Evolutionary conservation across 2,888 invertebrate species (phyloP), one percentile per base, ranked within the genome.

Genomic region (Netelia melanura): DNA sequence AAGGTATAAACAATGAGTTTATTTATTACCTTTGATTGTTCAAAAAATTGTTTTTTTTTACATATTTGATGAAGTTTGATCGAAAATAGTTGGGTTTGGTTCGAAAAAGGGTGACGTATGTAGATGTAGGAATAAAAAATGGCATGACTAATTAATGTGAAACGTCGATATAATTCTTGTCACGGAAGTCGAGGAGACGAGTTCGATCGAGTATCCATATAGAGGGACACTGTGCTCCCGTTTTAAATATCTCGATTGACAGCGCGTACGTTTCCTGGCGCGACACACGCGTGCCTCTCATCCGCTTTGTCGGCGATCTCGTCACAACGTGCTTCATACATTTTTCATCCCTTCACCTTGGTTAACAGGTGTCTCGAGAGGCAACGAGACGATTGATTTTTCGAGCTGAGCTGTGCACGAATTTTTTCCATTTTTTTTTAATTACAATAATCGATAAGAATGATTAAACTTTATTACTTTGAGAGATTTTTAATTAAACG

Each of bases 301-400:
- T 25, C 67, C 62, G 62, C 56, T 84, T 84, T 77, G 72, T 68
- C 76, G 74, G 21, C 62, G 65, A 70, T 77, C 62, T 68, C 72
- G 71, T 65, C 81, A 76, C 44, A 65, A 56, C 48, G 56, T 77
- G 30, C 54, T 74, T 67, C 64, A 64, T 78, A 74, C n/a, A 84
- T 78, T 84, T 84, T 77, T 56, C 68, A 84, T 77, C 62, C 67
- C 71, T 64, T 64, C 61, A 68, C 79, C 67, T 44, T 62, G 48
- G n/a, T 43, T 30, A 62, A 74, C 77, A 81, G 68, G 83, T 76
- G 76, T 67, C 17, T 68, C 54, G 17, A 62, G 61, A 68, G 54
- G 10, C 54, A 68, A 44, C 54, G 54, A 43, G 30, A 25, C 25
- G 38, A 56, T n/a, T 54, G 38, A 3, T 54, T 30, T 62, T 79